Base-by-base conservation (phyloP, 2,888 invertebrate genomes). In the Drosophila falleni region DNA sequence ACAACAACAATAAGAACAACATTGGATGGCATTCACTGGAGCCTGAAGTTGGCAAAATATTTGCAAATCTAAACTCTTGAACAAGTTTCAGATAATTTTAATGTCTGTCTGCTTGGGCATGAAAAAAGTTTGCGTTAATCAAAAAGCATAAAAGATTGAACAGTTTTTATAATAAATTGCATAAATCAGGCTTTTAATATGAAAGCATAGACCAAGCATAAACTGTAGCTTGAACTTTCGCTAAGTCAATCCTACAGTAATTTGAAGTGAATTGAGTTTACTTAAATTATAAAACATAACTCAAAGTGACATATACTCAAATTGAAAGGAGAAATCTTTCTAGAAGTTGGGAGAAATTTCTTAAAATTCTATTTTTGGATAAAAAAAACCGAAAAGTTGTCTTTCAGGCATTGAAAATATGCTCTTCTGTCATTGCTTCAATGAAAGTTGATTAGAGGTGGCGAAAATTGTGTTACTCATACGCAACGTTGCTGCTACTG, bases 31-130 rank as follows among this genome's bases (percentile, higher is more conserved):
- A 56, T 55, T 63, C 56, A 61, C 10, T 46, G n/a, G 9, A 55
- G 42, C 23, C 39, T 55, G 61, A 67, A 77, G 64, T 80, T 87
- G 51, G 56, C 68, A 49, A 61, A 80, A 71, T 74, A 65, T 65
- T 70, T 65, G 41, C 61, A 64, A 59, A 51, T 53, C 65, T 56
- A 46, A 64, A 44, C 64, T 60, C 41, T 51, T 35, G 29, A 33
- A 23, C 31, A 50, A 75, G 44, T 47, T 54, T 13, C 49, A 64
- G 41, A 64, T 59, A 60, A 55, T 70, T 44, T 39, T 26, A 39
- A 23, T 60, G n/a, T 37, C 23, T 8, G n/a, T 39, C 26, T 35
- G 23, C 41, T 41, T 37, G 16, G 16, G 15, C 33, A 49, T 46
- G 13, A 23, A 37, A 31, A n/a, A 65, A 56, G 26, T 71, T 11